A percentile compares a stretch with the other conserved stretches of the same genome.
phyloP scores from a whole-genome alignment of 2,888 invertebrate species.

The Lasioglossum figueresi region DNA sequence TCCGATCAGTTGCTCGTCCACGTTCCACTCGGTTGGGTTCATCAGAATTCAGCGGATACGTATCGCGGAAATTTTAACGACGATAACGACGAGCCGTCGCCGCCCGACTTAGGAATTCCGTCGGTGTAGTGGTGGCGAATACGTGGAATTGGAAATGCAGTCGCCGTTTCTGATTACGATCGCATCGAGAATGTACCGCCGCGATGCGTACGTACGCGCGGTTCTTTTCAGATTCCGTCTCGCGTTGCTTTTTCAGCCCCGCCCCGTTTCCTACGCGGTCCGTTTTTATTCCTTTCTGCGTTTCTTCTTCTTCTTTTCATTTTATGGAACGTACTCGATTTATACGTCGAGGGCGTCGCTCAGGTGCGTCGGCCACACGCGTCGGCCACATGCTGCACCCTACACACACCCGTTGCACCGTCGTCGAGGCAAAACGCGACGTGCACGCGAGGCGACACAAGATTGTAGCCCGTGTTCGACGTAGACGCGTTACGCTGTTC shows the following conservation, averaged over 20 bases:
- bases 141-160: constrained; percentile 67
- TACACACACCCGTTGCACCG: background rate
- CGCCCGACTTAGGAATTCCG: constrained; percentile 62
- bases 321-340: constrained; percentile 50
- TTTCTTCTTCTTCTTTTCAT: constrained; percentile 20
- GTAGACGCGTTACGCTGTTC: constrained; percentile 55
- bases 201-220: constrained; percentile 37
- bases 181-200: constrained; percentile 60
- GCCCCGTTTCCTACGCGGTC: background rate
- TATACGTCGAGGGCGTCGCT: constrained; percentile 39
- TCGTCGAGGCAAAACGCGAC: constrained; percentile 61
- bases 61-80: constrained; percentile 61
- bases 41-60: constrained; percentile 51
- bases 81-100: constrained; percentile 51
- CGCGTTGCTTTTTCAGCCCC: background rate
- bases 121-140: constrained; percentile 45
- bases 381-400: constrained; percentile 37
- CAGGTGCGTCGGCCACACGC: constrained; percentile 45
- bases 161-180: constrained; percentile 69
- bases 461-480: constrained; percentile 42
- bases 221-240: constrained; percentile 20
- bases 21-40: constrained; percentile 15
- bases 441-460: constrained; percentile 60
- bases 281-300: background rate
- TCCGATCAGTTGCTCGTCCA: constrained; percentile 4